A percentile compares a stretch with the other conserved stretches of the same genome.
Conservation (phyloP, 1,140 invertebrate genomes). For the Monochamus saltuarius region DNA sequence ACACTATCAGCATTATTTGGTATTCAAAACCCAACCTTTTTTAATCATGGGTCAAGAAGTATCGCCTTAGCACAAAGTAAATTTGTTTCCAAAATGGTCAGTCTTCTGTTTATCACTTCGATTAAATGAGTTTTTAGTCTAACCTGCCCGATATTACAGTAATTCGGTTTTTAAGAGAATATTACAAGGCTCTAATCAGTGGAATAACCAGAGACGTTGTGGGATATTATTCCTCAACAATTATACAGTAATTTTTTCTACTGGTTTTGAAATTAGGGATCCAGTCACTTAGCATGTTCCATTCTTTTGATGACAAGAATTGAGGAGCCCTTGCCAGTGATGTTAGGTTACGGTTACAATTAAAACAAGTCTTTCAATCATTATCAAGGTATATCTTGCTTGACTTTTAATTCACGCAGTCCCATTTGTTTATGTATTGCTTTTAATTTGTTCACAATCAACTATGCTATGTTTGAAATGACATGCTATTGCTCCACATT, state of each 20-base stretch:
- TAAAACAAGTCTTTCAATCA: slow-evolving; percentile 10
- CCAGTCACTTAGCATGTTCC: neutral
- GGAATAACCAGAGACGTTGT: slow-evolving; percentile 31
- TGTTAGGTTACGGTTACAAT: neutral
- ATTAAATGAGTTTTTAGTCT: slow-evolving; percentile 7
- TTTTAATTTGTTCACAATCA: slow-evolving; percentile 1
- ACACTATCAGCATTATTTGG: no score
- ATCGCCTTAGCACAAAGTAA: slow-evolving; percentile 33
- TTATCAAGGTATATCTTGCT: slow-evolving; percentile 9
- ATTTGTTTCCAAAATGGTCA: slow-evolving; percentile 29
- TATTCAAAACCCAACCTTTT: slow-evolving; percentile 40
- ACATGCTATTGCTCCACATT: slow-evolving; percentile 3
- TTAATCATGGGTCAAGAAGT: slow-evolving; percentile 41
- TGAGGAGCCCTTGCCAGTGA: neutral
- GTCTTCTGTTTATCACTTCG: slow-evolving; percentile 31
- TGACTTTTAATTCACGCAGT: slow-evolving; percentile 15
- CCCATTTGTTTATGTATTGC: neutral
- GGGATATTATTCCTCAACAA: slow-evolving; percentile 35
- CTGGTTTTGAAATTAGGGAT: neutral
- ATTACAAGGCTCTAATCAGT: slow-evolving; percentile 35
- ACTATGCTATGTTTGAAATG: slow-evolving; percentile 6
- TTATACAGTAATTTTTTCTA: slow-evolving; percentile 2
- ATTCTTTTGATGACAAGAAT: slow-evolving; percentile 12
- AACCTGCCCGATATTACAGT: neutral
- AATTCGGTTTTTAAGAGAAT: slow-evolving; percentile 25